Conservation (phyloP, 2,797 vertebrate species). For the Tragelaphus oryx region DNA sequence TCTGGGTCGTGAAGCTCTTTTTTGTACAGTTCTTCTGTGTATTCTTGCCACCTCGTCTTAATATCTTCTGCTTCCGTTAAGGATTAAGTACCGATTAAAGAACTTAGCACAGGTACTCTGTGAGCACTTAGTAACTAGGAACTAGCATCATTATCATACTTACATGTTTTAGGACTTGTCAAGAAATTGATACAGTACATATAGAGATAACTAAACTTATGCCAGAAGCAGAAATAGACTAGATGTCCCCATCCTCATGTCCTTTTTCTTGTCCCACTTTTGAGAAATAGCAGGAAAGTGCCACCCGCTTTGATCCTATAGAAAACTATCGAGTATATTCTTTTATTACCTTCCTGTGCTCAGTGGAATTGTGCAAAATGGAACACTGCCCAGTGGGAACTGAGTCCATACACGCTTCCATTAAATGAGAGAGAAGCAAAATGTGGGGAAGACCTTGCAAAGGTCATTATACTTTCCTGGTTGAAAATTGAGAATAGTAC, state of each 20-base stretch:
- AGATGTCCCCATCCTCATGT: background rate
- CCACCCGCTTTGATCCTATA: background rate
- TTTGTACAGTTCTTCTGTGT: no score
- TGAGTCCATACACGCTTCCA: background rate
- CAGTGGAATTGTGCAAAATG: background rate
- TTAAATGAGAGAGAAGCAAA: background rate
- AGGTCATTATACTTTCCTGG: background rate
- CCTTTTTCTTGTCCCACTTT: background rate
- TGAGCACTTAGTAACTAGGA: background rate
- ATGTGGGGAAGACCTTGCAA: background rate
- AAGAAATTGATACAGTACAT: background rate
- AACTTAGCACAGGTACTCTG: no score
- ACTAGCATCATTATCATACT: background rate
- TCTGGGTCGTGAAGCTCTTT: no score
- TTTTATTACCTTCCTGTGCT: background rate
- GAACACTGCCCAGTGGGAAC: background rate
- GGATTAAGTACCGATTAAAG: background rate
- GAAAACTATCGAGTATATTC: background rate
- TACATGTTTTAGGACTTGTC: background rate
- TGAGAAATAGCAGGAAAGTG: background rate
- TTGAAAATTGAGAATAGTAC: background rate
- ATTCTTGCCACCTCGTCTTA: no score
- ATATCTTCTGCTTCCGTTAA: no score
- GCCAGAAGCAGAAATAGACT: background rate
- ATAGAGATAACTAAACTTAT: background rate